A percentile compares a stretch with the other conserved stretches of the same genome.
Evolutionary conservation across 2,888 invertebrate species (phyloP).

Genomic region (Allacma fusca): DNA sequence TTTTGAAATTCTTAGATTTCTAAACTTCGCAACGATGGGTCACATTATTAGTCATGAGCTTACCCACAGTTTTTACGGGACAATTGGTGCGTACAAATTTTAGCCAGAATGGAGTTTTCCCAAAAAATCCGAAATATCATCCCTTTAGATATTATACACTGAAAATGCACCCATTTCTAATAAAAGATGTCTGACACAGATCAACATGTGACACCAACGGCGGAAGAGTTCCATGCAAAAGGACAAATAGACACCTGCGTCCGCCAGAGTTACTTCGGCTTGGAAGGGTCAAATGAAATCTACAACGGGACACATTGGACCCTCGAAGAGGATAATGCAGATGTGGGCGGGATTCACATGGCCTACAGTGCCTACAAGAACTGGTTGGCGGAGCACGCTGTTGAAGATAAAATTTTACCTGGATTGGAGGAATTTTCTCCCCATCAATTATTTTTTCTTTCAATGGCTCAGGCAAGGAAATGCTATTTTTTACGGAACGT

Average conservation of each 20-base stretch:
- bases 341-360: slow-evolving; percentile 3
- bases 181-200: too few species aligned
- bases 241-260: too few species aligned
- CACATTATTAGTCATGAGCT: slow-evolving; percentile 6
- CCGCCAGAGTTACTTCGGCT: too few species aligned
- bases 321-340: neutral
- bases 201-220: too few species aligned
- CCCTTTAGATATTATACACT: too few species aligned
- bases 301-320: neutral
- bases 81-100: neutral
- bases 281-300: too few species aligned
- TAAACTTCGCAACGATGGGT: neutral
- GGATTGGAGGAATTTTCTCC: neutral
- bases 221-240: too few species aligned
- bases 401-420: neutral
- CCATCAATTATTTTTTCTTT: neutral
- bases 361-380: slow-evolving; percentile 1
- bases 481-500: neutral
- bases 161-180: too few species aligned
- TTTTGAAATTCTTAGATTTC: neutral
- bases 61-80: neutral
- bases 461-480: slow-evolving; percentile 14
- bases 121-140: too few species aligned
- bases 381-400: neutral
- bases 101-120: too few species aligned